Conservation (phyloP, 1,140 invertebrate genomes). For the Matsumurasca onukii region DNA sequence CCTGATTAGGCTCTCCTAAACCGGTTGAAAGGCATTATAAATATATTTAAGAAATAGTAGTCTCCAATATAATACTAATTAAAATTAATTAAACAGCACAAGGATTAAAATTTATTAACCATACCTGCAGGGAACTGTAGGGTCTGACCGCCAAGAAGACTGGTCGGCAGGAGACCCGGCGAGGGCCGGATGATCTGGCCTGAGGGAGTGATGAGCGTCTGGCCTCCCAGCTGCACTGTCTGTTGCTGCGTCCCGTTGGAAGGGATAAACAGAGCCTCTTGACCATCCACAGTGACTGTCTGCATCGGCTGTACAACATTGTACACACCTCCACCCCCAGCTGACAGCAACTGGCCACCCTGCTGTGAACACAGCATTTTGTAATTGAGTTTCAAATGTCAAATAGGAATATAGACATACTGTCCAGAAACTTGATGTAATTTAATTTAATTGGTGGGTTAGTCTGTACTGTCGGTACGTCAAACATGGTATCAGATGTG, state of each 20-base stretch:
- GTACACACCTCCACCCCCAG: constrained; percentile 59
- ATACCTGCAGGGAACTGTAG: constrained; percentile 52
- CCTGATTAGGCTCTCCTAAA: no score
- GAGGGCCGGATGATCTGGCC: constrained; percentile 67
- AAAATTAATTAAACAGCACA: no score
- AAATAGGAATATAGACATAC: no score
- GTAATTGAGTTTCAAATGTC: no score
- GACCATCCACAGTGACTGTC: constrained; percentile 88
- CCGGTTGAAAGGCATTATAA: no score
- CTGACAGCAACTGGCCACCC: constrained; percentile 49
- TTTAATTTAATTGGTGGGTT: no score
- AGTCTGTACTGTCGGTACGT: no score
- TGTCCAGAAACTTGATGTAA: no score
- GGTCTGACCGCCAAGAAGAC: constrained; percentile 56
- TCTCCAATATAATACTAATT: no score
- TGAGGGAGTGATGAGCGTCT: constrained; percentile 55
- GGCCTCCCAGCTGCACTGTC: constrained; percentile 42
- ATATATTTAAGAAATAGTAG: no score
- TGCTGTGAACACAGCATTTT: constrained; percentile 49
- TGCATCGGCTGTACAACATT: constrained; percentile 73
- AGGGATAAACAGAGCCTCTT: constrained; percentile 77
- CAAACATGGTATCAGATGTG: no score
- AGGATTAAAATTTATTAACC: no score
- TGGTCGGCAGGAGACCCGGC: constrained; percentile 53
- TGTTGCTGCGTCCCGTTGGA: constrained; percentile 37